Evolutionary conservation across 1,140 invertebrate species (phyloP), one percentile per base, ranked within the genome.

Genomic region (Rhyzopertha dominica): DNA sequence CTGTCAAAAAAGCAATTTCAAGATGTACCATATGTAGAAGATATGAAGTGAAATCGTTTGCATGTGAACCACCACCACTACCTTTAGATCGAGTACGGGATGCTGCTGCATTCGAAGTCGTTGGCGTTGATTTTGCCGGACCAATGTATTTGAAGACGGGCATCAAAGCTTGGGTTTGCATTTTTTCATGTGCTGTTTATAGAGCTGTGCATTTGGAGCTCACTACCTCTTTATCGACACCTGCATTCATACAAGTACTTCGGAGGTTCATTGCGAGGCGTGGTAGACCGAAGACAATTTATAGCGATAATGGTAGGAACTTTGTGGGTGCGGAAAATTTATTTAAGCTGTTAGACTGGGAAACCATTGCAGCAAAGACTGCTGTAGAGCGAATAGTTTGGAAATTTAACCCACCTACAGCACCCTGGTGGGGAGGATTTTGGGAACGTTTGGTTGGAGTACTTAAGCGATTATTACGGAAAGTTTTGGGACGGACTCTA

Each of bases 181-280:
- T 70, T 5, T 67, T 53, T 31, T 46, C 64, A 5, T 67, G 65
- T 45, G 56, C 60, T 0, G 47, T 61, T 10, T 63, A 60, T 39
- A 32, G 62, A 24, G 65, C 61, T 1, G 49, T 69, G 5, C 63
- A 70, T 54, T 40, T 69, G 2, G 68, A 71, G 47, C 28, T 67
- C 3, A 47, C 54, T 1, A 42, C 37, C 2, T 56, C 57, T 0
- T 35, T 69, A n/a, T 55, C 56, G 0, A 61, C 59, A 5, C 41
- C 19, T 28, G 17, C 12, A 10, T 32, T 47, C 13, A 23, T 42
- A 12, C 26, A 47, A 32, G 36, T 30, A 13, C 19, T 43, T 26
- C 9, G 38, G 8, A 17, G 38, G 12, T 23, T 31, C 17, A 18
- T 42, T n/a, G 37, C 24, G 25, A 4, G 29, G 32, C 0, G 28